phyloP scores from a whole-genome alignment of 1,140 invertebrate genomes.

The Akabosia matsudoensis region DNA sequence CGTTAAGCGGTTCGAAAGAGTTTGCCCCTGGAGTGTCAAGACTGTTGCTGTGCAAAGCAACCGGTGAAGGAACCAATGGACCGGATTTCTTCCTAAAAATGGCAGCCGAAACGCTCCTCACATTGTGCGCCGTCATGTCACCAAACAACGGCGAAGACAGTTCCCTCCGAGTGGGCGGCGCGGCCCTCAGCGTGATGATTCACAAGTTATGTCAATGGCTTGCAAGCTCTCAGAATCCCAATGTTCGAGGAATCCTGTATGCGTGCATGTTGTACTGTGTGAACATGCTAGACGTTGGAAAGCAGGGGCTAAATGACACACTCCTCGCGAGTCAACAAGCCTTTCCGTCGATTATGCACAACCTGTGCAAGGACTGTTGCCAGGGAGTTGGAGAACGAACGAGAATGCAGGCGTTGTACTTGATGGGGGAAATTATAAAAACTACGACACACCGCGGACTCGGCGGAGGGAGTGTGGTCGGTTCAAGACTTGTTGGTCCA shows the following conservation, averaged over 20 bases:
- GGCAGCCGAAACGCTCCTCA: constrained; percentile 35
- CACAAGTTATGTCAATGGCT: constrained; percentile 34
- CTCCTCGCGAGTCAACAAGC: neutral
- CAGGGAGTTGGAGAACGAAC: constrained; percentile 29
- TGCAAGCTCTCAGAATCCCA: neutral
- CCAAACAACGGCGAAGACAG: neutral
- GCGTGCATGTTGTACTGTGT: constrained; percentile 32
- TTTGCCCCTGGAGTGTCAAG: constrained; percentile 32
- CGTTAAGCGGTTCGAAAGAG: constrained; percentile 28
- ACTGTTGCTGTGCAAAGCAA: constrained; percentile 34
- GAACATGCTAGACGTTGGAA: constrained; percentile 27
- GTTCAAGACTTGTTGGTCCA: neutral
- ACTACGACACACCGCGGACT: constrained; percentile 28
- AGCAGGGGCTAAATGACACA: constrained; percentile 10
- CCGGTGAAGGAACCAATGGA: neutral
- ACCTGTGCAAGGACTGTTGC: constrained; percentile 34
- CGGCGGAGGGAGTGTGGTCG: too few species aligned
- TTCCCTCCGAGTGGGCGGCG: too few species aligned
- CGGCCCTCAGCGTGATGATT: constrained; percentile 32
- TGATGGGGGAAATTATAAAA: constrained; percentile 42
- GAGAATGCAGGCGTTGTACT: constrained; percentile 38
- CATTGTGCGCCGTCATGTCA: constrained; percentile 31
- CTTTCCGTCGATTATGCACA: constrained; percentile 34
- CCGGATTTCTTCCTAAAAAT: constrained; percentile 30
- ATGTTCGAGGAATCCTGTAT: constrained; percentile 36